Base-by-base conservation (phyloP, 2,888 invertebrate species). In the Ochropacha duplaris region DNA sequence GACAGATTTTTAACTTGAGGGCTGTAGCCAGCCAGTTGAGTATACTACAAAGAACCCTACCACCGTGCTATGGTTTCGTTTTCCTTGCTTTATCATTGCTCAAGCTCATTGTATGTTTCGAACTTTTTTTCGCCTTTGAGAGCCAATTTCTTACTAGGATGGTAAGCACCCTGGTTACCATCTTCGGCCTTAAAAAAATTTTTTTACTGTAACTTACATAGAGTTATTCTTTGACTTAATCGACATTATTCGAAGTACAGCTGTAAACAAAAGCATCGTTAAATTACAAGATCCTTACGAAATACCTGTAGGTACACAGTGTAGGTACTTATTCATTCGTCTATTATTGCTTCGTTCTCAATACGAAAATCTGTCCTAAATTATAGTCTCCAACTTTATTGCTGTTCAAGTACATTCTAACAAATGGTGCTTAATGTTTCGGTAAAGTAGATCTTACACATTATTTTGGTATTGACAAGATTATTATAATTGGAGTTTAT, bases 391-490 rank as follows among this genome's bases (percentile, higher is more conserved):
- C 50, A 54, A 52, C 28, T 56, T 61, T 58, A 66, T 60, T 57
- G 58, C 44, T 49, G 28, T 36, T 54, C 51, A 52, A 19, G 54
- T 57, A 58, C 26, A 55, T 56, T 56, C 67, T 64, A 72, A 70
- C 68, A 67, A 72, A 65, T 63, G 70, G 61, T 66, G 49, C 62
- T 67, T 57, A 59, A 55, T n/a, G 55, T 58, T 57, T 60, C 58
- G 22, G 50, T 49, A 28, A n/a, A n/a, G 36, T n/a, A 36, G 36
- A 36, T n/a, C 34, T 49, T 49, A 49, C 28, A 49, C 49, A 59
- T 51, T n/a, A n/a, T n/a, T n/a, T n/a, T n/a, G n/a, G n/a, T n/a
- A n/a, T n/a, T n/a, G n/a, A n/a, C n/a, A n/a, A n/a, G n/a, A n/a
- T n/a, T n/a, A n/a, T n/a, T n/a, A n/a, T n/a, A n/a, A n/a, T 34